Conservation (phyloP, 2,113 vertebrate genomes). For the Eolophus roseicapilla region DNA sequence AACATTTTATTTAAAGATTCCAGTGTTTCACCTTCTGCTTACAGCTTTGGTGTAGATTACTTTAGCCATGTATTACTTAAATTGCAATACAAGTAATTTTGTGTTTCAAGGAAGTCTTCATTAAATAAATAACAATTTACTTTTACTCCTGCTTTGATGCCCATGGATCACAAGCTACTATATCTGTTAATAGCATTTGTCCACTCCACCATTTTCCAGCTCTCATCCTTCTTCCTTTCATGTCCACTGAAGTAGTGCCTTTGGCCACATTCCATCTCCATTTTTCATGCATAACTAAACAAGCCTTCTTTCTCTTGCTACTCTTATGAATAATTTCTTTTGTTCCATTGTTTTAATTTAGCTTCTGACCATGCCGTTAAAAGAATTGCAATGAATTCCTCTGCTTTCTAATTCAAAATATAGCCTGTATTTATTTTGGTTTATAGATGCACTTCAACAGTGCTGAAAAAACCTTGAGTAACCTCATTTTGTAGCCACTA, state of each 20-base stretch:
- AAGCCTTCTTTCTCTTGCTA: not conserved
- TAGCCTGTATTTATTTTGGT: not conserved
- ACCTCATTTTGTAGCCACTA: not conserved
- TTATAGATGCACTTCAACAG: not conserved
- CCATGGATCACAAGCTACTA: not conserved
- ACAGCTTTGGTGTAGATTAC: not conserved
- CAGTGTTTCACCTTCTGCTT: not conserved
- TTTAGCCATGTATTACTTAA: not conserved
- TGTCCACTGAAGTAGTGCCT: not conserved
- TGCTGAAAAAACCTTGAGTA: not conserved
- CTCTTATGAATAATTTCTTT: not conserved
- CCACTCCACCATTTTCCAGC: not conserved
- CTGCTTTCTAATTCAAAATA: not conserved
- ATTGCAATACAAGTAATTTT: not conserved
- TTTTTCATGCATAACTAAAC: not conserved
- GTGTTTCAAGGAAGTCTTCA: not conserved
- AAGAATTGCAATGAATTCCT: not conserved
- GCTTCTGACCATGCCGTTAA: not conserved
- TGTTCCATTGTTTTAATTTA: not conserved
- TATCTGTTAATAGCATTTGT: not conserved
- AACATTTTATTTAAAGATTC: not conserved
- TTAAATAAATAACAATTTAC: not conserved
- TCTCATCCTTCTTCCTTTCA: not conserved
- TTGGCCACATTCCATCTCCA: not conserved
- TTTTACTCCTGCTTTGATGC: not conserved